Conservation (phyloP, 1,140 invertebrate genomes). For the Phortica variegata region DNA sequence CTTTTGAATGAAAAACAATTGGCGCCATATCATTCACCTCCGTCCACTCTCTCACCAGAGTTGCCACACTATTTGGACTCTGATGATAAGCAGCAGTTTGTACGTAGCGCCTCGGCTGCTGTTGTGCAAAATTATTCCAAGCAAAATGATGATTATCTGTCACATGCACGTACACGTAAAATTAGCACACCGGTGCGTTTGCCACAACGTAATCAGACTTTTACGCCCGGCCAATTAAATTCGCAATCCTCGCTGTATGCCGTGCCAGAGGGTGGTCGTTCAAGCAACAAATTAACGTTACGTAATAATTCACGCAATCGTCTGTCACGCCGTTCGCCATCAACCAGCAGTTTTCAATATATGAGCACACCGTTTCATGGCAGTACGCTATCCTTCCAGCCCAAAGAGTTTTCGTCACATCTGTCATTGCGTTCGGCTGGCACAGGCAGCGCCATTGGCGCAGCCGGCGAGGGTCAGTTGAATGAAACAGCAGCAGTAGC, state of each 20-base stretch:
- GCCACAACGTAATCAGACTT: conserved; percentile 55
- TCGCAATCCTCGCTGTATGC: conserved; percentile 64
- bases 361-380: conserved; percentile 81
- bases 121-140: conserved; percentile 55
- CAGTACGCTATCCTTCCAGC: conserved; percentile 75
- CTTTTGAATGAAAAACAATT: conserved; percentile 36
- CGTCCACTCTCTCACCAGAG: conserved; percentile 13
- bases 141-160: conserved; percentile 40
- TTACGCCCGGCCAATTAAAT: conserved; percentile 60
- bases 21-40: conserved; percentile 38
- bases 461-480: conserved; percentile 25
- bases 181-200: conserved; percentile 59
- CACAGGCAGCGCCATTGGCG: conserved; percentile 24
- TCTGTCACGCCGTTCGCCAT: conserved; percentile 66
- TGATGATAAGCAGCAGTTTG: conserved; percentile 56
- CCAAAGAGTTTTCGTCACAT: conserved; percentile 74
- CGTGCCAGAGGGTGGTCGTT: conserved; percentile 59
- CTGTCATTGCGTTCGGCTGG: conserved; percentile 69
- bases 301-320: conserved; percentile 46
- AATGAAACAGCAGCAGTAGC: conserved; percentile 23
- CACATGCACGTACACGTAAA: conserved; percentile 57
- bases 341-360: conserved; percentile 78
- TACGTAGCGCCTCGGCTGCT: conserved; percentile 60
- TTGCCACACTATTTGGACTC: conserved; percentile 28
- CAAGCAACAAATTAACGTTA: conserved; percentile 36